A percentile compares a stretch with the other conserved stretches of the same genome.
phyloP scores from a whole-genome alignment of 2,888 invertebrate genomes.

The Chloroclysta siterata region DNA sequence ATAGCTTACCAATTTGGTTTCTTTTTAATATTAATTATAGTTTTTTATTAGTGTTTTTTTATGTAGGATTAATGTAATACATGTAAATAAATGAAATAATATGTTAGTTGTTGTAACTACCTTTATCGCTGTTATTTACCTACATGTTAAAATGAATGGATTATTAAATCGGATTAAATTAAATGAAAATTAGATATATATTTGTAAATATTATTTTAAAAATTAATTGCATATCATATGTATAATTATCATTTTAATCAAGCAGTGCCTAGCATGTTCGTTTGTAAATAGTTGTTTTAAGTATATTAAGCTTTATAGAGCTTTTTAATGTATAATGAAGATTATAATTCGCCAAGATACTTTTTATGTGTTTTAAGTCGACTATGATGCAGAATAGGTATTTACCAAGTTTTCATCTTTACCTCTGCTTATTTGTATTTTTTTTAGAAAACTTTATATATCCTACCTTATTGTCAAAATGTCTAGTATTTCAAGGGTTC shows the following conservation, averaged over 20 bases:
- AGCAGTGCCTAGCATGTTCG: constrained; percentile 41
- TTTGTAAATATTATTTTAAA: constrained; percentile 14
- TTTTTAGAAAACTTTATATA: too few species aligned
- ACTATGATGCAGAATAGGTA: background rate
- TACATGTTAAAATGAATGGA: background rate
- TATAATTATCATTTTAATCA: constrained; percentile 17
- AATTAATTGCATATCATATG: constrained; percentile 32
- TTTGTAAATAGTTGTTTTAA: constrained; percentile 29
- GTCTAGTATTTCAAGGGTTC: too few species aligned
- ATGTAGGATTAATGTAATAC: background rate
- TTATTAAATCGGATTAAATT: background rate
- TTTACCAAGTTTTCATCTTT: background rate
- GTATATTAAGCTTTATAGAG: constrained; percentile 17
- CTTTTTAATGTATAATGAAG: background rate
- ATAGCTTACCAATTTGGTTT: constrained; percentile 11
- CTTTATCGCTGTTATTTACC: background rate
- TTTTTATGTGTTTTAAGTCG: background rate
- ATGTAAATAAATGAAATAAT: background rate
- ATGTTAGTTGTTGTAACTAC: background rate
- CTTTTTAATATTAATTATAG: background rate
- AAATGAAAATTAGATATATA: background rate
- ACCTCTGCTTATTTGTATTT: background rate
- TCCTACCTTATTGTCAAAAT: too few species aligned
- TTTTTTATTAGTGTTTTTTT: background rate
- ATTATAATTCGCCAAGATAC: background rate